These are phyloP conservation scores for Diorhabda carinulata DNA, from an alignment of 1,140 invertebrate species.

Conservation along the genomic window DNA sequence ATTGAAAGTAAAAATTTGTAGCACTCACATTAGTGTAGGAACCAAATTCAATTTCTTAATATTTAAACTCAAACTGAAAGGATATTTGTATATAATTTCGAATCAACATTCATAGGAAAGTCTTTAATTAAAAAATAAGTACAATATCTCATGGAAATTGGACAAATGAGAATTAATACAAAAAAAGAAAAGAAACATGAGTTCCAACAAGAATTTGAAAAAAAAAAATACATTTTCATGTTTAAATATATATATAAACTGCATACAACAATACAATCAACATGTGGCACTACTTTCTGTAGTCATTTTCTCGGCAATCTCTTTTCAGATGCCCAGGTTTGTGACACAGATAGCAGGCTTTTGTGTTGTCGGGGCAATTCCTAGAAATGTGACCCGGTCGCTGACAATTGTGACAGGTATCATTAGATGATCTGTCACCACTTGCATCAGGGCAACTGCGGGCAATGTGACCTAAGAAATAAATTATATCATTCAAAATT, in stretches of 20 bases:
- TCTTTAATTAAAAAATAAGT: conserved; percentile 17
- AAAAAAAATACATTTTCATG: conserved; percentile 24
- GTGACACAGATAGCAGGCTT: conserved; percentile 85
- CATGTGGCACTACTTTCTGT: conserved; percentile 37
- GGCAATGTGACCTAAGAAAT: conserved; percentile 67
- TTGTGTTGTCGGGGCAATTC: conserved; percentile 79
- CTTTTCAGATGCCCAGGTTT: conserved; percentile 86
- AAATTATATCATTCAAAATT: neutral
- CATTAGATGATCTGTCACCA: conserved; percentile 37
- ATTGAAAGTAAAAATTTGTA: too few relatives aligned
- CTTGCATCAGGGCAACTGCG: conserved; percentile 75
- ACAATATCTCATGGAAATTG: conserved; percentile 22
- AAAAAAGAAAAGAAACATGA: conserved; percentile 26
- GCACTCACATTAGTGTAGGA: too few relatives aligned
- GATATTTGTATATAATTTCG: too few relatives aligned
- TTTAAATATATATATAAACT: conserved; percentile 27
- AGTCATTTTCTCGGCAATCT: conserved; percentile 73
- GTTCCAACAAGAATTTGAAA: conserved; percentile 24
- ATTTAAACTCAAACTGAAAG: too few relatives aligned
- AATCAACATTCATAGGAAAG: conserved; percentile 9
- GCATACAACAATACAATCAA: conserved; percentile 30
- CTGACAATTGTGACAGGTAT: conserved; percentile 86
- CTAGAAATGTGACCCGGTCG: conserved; percentile 81
- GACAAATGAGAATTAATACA: conserved; percentile 10
- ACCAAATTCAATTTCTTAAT: too few relatives aligned